Percentiles rank a stretch among this genome's conserved stretches.
phyloP scores from a whole-genome alignment of 2,113 vertebrate genomes.

The Zootoca vivipara region DNA sequence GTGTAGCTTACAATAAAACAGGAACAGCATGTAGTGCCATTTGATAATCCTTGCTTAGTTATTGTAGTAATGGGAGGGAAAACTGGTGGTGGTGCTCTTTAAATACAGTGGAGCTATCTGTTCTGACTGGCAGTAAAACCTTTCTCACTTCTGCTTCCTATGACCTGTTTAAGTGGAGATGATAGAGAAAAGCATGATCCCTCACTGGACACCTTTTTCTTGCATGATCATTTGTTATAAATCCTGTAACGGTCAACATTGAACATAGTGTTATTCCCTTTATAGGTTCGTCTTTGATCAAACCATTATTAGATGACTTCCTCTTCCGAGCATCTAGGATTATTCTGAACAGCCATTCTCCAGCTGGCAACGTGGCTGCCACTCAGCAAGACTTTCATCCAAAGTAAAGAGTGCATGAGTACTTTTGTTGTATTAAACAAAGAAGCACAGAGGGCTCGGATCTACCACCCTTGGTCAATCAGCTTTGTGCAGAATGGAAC shows the following conservation, averaged over 20 bases:
- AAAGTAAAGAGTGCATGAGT: slow-evolving; percentile 81
- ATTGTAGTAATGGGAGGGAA: not conserved
- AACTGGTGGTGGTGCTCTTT: not conserved
- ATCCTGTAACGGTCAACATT: slow-evolving; percentile 25
- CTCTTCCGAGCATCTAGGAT: slow-evolving; percentile 98
- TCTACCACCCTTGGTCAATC: not conserved
- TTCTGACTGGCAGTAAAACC: not conserved
- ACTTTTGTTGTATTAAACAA: not conserved
- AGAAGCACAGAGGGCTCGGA: not conserved
- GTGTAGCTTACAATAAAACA: not conserved
- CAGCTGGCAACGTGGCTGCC: slow-evolving; percentile 87
- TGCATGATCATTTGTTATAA: slow-evolving; percentile 8
- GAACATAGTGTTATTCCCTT: slow-evolving; percentile 55
- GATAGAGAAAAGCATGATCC: not conserved
- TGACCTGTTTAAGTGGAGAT: not conserved
- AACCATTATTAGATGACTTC: slow-evolving; percentile 97
- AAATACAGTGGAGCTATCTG: not conserved
- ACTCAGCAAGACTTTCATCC: slow-evolving; percentile 96
- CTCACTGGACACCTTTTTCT: not conserved
- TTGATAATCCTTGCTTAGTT: not conserved
- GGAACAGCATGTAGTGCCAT: not conserved
- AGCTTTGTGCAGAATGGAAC: not conserved
- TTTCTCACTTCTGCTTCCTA: not conserved
- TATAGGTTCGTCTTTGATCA: slow-evolving; percentile 94
- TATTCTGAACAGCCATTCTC: slow-evolving; percentile 95